Conservation (phyloP, 2,113 vertebrate species). For the Leptocoma aspasia region DNA sequence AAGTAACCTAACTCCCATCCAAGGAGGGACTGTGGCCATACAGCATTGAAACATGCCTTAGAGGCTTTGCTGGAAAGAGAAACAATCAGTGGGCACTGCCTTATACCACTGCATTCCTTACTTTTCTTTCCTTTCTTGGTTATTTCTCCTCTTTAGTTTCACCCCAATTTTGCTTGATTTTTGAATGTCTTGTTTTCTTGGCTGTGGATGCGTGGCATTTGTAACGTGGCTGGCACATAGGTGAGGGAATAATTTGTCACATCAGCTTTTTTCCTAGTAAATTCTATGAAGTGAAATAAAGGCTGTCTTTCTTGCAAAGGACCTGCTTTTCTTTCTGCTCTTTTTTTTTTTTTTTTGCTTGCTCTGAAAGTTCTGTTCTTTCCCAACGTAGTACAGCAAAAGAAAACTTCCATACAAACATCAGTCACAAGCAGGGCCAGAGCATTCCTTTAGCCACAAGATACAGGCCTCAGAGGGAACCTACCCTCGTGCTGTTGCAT, state of each 20-base stretch:
- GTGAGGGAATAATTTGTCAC: background rate
- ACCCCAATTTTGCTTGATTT: background rate
- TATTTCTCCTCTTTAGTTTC: background rate
- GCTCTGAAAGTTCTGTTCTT: background rate
- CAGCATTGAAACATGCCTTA: background rate
- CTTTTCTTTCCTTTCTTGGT: background rate
- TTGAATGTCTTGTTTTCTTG: background rate
- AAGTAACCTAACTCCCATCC: background rate
- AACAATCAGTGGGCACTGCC: background rate
- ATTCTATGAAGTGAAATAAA: background rate
- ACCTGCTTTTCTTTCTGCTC: background rate
- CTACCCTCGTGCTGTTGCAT: background rate
- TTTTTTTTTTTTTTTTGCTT: background rate
- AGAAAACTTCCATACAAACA: background rate
- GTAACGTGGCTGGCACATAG: background rate
- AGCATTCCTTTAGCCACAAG: background rate
- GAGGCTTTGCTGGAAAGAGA: background rate
- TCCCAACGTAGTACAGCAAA: background rate
- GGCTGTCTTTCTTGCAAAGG: background rate
- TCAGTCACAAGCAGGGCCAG: background rate
- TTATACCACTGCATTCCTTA: background rate
- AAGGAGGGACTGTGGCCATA: background rate
- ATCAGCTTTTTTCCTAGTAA: background rate
- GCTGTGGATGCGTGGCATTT: background rate
- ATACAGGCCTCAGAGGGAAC: background rate